A percentile compares a stretch with the other conserved stretches of the same genome.
These are phyloP conservation scores for Perizoma affinitatum DNA, from an alignment of 2,888 invertebrate genomes.

Conservation along the genomic window DNA sequence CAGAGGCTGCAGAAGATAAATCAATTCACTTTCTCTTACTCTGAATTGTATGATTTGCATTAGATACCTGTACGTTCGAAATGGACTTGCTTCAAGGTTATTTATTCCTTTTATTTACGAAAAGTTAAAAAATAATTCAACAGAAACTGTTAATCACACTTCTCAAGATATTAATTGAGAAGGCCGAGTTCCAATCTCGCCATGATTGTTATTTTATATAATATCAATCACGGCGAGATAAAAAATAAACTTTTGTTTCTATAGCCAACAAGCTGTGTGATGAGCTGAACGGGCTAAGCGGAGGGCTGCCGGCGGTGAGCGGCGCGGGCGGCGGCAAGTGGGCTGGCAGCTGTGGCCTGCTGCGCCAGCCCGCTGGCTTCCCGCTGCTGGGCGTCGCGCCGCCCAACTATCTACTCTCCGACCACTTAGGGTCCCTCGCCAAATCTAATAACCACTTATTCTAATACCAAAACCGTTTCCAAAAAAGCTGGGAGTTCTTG, in stretches of 20 bases:
- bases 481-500: conserved; percentile 30
- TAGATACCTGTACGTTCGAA: too few relatives aligned
- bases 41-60: too few relatives aligned
- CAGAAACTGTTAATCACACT: too few relatives aligned
- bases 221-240: too few relatives aligned
- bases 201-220: too few relatives aligned
- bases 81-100: too few relatives aligned
- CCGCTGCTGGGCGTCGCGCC: conserved; percentile 84
- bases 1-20: too few relatives aligned
- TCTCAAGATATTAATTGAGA: too few relatives aligned
- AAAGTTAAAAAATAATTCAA: too few relatives aligned
- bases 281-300: conserved; percentile 70
- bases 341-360: conserved; percentile 86
- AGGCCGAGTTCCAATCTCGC: too few relatives aligned
- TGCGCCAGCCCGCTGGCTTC: conserved; percentile 85
- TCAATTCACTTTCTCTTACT: too few relatives aligned
- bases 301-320: conserved; percentile 64
- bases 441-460: conserved; percentile 86
- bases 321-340: conserved; percentile 78
- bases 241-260: conserved; percentile 34
- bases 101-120: too few relatives aligned
- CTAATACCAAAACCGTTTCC: conserved; percentile 67
- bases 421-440: conserved; percentile 85
- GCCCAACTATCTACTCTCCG: conserved; percentile 85
- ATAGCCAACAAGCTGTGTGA: conserved; percentile 77